These are phyloP conservation scores for Premnoplex brunnescens DNA, from an alignment of 2,797 vertebrate genomes.

Conservation along the genomic window DNA sequence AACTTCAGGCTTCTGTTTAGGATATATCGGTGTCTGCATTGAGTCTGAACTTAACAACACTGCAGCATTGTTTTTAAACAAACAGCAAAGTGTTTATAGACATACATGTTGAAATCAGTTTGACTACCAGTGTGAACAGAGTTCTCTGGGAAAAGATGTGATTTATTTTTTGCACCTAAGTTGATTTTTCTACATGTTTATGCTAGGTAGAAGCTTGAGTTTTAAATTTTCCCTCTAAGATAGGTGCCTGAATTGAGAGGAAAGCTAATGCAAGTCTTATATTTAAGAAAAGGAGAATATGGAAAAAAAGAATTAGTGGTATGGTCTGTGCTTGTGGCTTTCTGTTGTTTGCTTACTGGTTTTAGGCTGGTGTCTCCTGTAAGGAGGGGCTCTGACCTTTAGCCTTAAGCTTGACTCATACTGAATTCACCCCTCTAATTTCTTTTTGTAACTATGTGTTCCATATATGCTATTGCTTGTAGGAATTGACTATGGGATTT, in stretches of 20 bases:
- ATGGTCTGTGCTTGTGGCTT: background rate
- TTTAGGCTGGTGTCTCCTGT: background rate
- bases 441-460: background rate
- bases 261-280: background rate
- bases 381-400: background rate
- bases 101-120: background rate
- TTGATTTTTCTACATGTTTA: background rate
- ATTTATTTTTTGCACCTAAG: background rate
- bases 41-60: background rate
- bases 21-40: background rate
- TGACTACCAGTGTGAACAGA: background rate
- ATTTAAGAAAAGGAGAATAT: background rate
- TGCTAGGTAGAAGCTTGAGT: background rate
- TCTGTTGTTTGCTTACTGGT: background rate
- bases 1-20: background rate
- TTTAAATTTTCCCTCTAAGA: background rate
- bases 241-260: background rate
- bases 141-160: background rate
- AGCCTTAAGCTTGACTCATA: background rate
- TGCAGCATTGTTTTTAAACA: background rate
- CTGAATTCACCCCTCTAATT: background rate
- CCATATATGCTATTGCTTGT: background rate
- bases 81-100: background rate
- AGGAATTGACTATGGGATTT: background rate
- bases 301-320: too few species aligned